Evolutionary conservation across 2,113 vertebrate genomes (phyloP).

Genomic region (Tringa solitaria): DNA sequence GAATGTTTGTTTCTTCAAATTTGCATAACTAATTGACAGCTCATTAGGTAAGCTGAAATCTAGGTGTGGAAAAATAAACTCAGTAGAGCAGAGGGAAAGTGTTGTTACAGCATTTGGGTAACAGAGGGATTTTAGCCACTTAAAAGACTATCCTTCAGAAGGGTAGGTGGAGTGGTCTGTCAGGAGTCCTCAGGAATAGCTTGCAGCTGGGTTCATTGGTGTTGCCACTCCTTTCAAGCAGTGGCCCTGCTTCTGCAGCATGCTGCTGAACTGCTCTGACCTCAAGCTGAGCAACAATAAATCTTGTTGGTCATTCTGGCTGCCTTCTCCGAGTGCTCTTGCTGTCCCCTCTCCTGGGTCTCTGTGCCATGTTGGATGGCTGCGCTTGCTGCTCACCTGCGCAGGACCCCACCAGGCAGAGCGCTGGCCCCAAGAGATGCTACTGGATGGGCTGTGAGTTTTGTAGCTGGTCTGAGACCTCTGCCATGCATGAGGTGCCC

Average conservation of each 20-base stretch:
- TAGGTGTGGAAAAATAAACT: neutral
- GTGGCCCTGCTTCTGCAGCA: neutral
- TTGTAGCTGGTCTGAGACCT: accelerated
- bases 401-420: accelerated
- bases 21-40: neutral
- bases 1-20: neutral
- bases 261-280: neutral
- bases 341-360: neutral
- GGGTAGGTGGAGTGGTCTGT: neutral
- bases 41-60: neutral
- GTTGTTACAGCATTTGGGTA: neutral
- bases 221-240: neutral
- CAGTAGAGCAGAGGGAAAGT: neutral
- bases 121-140: neutral
- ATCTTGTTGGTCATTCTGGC: neutral
- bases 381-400: neutral
- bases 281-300: neutral
- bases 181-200: neutral
- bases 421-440: neutral
- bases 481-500: neutral
- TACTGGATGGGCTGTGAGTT: neutral
- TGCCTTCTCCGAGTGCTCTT: neutral
- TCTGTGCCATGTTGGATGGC: accelerated
- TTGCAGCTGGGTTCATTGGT: neutral
- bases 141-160: neutral